A percentile compares a stretch with the other conserved stretches of the same genome.
phyloP scores from a whole-genome alignment of 1,140 invertebrate species.

The Anoplophora glabripennis region DNA sequence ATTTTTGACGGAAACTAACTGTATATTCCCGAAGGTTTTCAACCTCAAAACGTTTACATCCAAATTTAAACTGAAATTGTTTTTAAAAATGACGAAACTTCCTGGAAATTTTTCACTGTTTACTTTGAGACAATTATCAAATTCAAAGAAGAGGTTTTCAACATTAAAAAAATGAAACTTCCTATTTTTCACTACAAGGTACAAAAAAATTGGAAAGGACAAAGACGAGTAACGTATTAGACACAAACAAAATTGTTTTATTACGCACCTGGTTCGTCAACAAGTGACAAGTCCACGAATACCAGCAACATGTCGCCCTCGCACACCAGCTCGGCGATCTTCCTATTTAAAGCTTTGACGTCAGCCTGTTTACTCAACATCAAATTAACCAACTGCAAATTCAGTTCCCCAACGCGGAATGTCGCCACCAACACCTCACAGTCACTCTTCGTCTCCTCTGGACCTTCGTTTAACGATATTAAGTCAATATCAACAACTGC shows the following conservation, averaged over 20 bases:
- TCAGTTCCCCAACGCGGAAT: slow-evolving; percentile 31
- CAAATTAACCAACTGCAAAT: slow-evolving; percentile 37
- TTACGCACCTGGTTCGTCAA: slow-evolving; percentile 27
- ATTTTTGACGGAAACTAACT: too few species aligned
- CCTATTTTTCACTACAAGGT: too few species aligned
- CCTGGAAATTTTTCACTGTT: too few species aligned
- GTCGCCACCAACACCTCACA: slow-evolving; percentile 31
- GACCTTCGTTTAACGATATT: slow-evolving; percentile 32
- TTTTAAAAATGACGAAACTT: too few species aligned
- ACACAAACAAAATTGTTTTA: not conserved
- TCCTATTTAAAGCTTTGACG: slow-evolving; percentile 29
- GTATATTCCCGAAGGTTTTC: too few species aligned
- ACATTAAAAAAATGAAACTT: too few species aligned
- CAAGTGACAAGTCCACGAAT: slow-evolving; percentile 36
- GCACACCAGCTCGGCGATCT: slow-evolving; percentile 31
- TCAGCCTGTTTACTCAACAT: slow-evolving; percentile 27
- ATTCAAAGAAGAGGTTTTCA: too few species aligned
- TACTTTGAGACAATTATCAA: too few species aligned
- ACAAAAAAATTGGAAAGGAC: too few species aligned
- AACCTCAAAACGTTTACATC: too few species aligned
- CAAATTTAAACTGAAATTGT: too few species aligned
- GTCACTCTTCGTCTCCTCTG: slow-evolving; percentile 24
- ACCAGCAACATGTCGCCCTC: slow-evolving; percentile 32
- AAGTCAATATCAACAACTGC: slow-evolving; percentile 32
- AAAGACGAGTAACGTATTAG: too few species aligned